Base-by-base conservation (phyloP, 2,113 vertebrate genomes). In the Zapus hudsonius region DNA sequence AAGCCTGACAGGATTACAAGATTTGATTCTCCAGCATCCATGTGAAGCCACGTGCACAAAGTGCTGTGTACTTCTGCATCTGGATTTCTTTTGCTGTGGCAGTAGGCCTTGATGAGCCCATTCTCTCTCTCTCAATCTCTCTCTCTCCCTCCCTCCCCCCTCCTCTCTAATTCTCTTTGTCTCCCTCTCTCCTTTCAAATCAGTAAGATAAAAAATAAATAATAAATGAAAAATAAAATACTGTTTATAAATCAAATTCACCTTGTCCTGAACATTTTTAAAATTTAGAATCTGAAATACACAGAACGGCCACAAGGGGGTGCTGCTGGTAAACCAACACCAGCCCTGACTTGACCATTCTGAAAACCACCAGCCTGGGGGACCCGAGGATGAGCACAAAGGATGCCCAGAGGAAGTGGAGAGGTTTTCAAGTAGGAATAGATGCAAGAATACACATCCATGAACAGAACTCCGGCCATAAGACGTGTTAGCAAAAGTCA, bases 221-320 rank as follows among this genome's bases (percentile, higher is more conserved):
- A 52, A 52, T 8, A 52, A 52, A 52, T 52, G 11, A 52, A 52
- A 84, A 59, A 38, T 31, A 75, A 72, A 40, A 29, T 63, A 40
- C 23, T n/a, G 20, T 57, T 79, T 79, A 29, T 13, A 80, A 75
- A 36, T 70, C 33, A 72, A 55, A 55, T 64, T 42, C 6, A 66
- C 29, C 33, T 36, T 29, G 74, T 33, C 69, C 64, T 29, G 11
- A 20, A 33, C 17, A 29, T 4, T 5, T 31, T 33, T 40, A 4
- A 16, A 11, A 25, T 63, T 76, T 63, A 69, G 36, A 80, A 69
- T 19, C 15, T 29, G 96, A 92, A 96, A 97, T 92, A 75, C 94
- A 36, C 4, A n/a, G 6, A 92, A 44, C 12, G 3, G 72, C 97
- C 98, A 55, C 98, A 91, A 98, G 98, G 83, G 97, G 98, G 95